A percentile compares a stretch with the other conserved stretches of the same genome.
Evolutionary conservation across 2,888 invertebrate genomes (phyloP).

Genomic region (Cryptocephalus primarius): DNA sequence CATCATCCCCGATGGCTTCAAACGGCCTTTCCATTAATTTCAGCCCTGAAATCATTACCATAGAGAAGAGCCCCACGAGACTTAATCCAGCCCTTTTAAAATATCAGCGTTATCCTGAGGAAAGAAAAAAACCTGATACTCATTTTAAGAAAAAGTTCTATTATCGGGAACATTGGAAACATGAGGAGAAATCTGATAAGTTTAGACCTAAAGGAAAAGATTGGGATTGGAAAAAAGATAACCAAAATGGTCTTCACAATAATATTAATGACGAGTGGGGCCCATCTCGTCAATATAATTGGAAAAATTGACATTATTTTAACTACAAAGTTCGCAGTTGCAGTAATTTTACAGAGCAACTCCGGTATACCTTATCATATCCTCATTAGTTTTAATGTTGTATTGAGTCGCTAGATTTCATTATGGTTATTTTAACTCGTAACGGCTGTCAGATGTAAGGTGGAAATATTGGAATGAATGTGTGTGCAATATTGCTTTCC

Average conservation of each 20-base stretch:
- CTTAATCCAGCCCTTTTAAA: constrained; percentile 44
- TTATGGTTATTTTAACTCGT: too few species aligned
- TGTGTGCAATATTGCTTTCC: too few species aligned
- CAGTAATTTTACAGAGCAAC: constrained; percentile 27
- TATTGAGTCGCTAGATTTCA: constrained; percentile 1
- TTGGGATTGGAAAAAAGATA: constrained; percentile 53
- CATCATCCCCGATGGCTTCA: constrained; percentile 35
- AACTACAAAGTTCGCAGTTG: constrained; percentile 17
- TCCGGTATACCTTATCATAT: constrained; percentile 11
- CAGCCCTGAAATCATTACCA: constrained; percentile 24
- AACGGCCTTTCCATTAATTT: constrained; percentile 34
- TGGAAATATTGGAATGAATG: too few species aligned
- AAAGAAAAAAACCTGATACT: constrained; percentile 42
- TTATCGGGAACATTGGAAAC: constrained; percentile 58
- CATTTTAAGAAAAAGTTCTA: constrained; percentile 78
- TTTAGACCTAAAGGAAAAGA: constrained; percentile 64
- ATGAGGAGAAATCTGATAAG: constrained; percentile 38
- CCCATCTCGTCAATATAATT: constrained; percentile 28
- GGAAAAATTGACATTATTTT: constrained; percentile 31
- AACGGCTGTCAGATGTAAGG: too few species aligned
- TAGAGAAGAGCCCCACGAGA: constrained; percentile 32
- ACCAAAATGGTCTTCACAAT: constrained; percentile 7
- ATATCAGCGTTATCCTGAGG: constrained; percentile 46
- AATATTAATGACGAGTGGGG: constrained; percentile 21
- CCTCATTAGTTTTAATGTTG: constrained; percentile 18